These are phyloP conservation scores for Enteromius anoplus DNA, from an alignment of 2,797 vertebrate genomes.

Conservation along the genomic window DNA sequence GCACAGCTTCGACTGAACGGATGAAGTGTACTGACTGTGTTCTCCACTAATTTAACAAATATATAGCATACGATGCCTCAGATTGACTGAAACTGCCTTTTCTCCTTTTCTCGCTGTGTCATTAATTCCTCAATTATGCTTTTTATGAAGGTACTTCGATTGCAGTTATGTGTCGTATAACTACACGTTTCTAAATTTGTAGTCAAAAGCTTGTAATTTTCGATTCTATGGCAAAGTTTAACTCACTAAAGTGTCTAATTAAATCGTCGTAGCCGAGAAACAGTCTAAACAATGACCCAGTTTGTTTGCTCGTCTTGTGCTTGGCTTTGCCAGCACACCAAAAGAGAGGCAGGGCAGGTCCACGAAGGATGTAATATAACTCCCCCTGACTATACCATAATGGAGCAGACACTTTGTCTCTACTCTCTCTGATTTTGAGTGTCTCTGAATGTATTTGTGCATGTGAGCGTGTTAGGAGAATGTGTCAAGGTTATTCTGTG, in stretches of 20 bases:
- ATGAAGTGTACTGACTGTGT: not conserved
- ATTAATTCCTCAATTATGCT: not conserved
- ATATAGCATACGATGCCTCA: not conserved
- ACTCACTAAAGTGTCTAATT: conserved; percentile 16
- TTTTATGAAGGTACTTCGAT: not conserved
- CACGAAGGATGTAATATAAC: conserved; percentile 32
- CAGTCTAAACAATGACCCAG: conserved; percentile 36
- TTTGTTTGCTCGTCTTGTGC: conserved; percentile 25
- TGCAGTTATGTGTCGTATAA: not conserved
- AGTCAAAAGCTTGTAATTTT: not conserved
- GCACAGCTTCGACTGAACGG: not conserved
- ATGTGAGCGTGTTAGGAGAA: conserved; percentile 16
- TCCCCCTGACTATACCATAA: not conserved
- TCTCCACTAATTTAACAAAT: not conserved
- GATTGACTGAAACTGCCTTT: not conserved
- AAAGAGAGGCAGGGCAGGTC: conserved; percentile 18
- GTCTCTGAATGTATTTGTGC: conserved; percentile 10
- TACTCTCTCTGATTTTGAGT: conserved; percentile 11
- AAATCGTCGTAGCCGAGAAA: conserved; percentile 23
- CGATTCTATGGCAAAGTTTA: not conserved
- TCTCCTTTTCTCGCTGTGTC: not conserved
- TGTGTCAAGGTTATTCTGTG: conserved; percentile 34
- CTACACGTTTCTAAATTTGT: not conserved
- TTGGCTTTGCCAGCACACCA: conserved; percentile 35
- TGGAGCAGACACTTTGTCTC: not conserved